Evolutionary conservation across 2,797 vertebrate species (phyloP).

Genomic region (Morelia viridis): DNA sequence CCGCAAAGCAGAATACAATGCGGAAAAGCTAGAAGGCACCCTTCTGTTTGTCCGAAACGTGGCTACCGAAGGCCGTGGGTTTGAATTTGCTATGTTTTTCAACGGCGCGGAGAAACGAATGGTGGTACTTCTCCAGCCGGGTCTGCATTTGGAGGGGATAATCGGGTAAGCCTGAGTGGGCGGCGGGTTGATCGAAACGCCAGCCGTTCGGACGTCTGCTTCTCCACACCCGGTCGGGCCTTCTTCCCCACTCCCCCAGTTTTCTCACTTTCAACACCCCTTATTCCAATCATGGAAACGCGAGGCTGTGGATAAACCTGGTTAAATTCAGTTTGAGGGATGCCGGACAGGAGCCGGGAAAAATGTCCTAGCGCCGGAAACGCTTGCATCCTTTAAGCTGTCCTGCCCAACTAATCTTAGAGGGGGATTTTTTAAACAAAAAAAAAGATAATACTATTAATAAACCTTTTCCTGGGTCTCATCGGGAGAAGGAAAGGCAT

Average conservation of each 20-base stretch:
- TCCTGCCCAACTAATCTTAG: background rate
- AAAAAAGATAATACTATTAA: too few species aligned
- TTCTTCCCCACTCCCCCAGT: background rate
- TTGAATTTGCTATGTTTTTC: conserved; percentile 83
- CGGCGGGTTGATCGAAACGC: background rate
- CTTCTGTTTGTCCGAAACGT: conserved; percentile 78
- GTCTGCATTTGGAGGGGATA: conserved; percentile 79
- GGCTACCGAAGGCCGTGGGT: conserved; percentile 73
- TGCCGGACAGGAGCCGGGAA: background rate
- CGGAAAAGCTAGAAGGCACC: conserved; percentile 22
- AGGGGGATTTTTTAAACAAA: background rate
- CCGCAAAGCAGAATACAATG: background rate
- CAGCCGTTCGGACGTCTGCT: background rate
- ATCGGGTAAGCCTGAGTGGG: conserved; percentile 73
- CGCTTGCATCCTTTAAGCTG: fast-evolving
- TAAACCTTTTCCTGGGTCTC: background rate
- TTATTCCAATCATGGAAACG: background rate
- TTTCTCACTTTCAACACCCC: background rate
- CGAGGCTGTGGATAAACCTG: background rate
- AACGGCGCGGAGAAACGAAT: conserved; percentile 74
- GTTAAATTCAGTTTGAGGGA: background rate
- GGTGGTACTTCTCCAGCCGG: conserved; percentile 80
- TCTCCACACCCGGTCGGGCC: background rate
- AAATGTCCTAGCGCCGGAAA: too few species aligned
- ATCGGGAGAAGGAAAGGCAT: background rate